Evolutionary conservation across 2,888 invertebrate species (phyloP), one percentile per base, ranked within the genome.

Genomic region (Orchesella flavescens): DNA sequence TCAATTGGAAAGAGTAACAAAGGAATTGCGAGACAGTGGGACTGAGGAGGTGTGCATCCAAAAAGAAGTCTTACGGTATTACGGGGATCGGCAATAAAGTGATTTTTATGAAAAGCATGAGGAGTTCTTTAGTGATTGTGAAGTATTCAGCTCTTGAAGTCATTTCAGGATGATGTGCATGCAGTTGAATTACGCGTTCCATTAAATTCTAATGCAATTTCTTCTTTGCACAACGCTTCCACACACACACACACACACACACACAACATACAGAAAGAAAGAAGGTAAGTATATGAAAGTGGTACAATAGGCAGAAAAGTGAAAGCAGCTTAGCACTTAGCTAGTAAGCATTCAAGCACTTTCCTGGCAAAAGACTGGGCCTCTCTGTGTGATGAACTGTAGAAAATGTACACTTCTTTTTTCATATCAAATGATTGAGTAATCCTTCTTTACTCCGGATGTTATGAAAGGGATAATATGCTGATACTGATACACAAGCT

Each of bases 271-370:
- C 68, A 59, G 57, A 12, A 19, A 61, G 46, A 10, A 49, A 71
- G 61, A 17, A 63, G 23, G 78, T 12, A 72, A 44, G 19, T 23
- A 55, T 65, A 80, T 65, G 72, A 44, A 43, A 55, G 55, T 55
- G 61, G 61, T 72, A 79, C 79, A 71, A 78, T 71, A 78, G 61
- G 71, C 59, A 78, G 13, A 53, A 61, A 66, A 73, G 80, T 68
- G 73, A 81, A 75, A 81, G 81, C 61, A 69, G 81, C 81, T 75
- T 75, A 75, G 69, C 69, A 74, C 75, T 81, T 81, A 66, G 68
- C 69, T 23, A 75, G 63, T 34, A n/a, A n/a, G n/a, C 55, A 81
- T 81, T 74, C 81, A 81, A 81, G 74, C 44, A 69, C 81, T 80
- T 80, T 66, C 55, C 49, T 34, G 17, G 15, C 73, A 34, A 55